phyloP scores from a whole-genome alignment of 2,888 invertebrate species.

The Micropterix aruncella region DNA sequence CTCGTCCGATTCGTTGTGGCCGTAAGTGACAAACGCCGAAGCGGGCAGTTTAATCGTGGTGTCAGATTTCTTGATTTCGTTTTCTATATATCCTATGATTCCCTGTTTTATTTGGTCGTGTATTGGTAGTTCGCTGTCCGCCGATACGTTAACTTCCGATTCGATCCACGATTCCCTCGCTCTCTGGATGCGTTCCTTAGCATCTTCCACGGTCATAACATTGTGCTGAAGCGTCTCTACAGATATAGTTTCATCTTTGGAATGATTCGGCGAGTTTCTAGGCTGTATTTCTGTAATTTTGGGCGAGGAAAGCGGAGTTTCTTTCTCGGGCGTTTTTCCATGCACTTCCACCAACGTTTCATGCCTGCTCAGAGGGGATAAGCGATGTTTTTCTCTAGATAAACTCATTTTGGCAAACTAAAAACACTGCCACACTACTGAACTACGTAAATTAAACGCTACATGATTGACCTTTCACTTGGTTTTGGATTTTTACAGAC shows the following conservation, averaged over 20 bases:
- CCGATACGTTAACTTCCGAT: constrained; percentile 36
- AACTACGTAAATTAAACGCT: constrained; percentile 2
- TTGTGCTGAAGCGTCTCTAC: constrained; percentile 2
- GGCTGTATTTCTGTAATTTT: neutral
- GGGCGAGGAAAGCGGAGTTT: constrained; percentile 6
- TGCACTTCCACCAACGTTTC: constrained; percentile 11
- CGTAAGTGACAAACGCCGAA: constrained; percentile 31
- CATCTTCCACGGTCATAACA: constrained; percentile 14
- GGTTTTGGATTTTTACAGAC: too few relatives aligned
- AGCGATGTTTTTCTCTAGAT: constrained; percentile 7
- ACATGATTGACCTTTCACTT: too few relatives aligned
- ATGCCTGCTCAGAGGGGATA: constrained; percentile 7
- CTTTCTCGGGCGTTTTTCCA: constrained; percentile 8
- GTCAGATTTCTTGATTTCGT: constrained; percentile 36
- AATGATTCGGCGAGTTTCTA: neutral
- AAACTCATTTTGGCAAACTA: constrained; percentile 7
- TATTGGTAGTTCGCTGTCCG: constrained; percentile 42
- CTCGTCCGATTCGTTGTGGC: constrained; percentile 34
- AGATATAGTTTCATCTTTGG: neutral
- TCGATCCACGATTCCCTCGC: constrained; percentile 31
- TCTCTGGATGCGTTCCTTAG: constrained; percentile 23
- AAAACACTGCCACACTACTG: neutral
- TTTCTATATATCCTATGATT: constrained; percentile 35
- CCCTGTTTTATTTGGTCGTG: constrained; percentile 40
- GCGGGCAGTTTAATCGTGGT: constrained; percentile 21